Evolutionary conservation across 1,140 invertebrate genomes (phyloP).

Genomic region (Drosophila virilis): DNA sequence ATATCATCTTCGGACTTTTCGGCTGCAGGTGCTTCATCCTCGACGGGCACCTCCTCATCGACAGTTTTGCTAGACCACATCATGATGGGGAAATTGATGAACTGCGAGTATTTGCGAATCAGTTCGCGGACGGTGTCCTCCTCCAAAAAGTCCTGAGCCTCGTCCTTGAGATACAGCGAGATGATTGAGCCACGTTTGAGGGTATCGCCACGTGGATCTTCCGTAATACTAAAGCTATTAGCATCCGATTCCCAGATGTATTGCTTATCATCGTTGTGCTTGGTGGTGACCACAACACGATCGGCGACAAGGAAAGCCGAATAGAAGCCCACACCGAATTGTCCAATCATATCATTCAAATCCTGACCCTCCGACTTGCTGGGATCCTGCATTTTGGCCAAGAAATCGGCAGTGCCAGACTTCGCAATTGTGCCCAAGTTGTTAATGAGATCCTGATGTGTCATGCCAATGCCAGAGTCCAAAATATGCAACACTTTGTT

Average conservation of each 20-base stretch:
- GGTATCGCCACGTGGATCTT: conserved; percentile 97
- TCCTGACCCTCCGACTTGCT: conserved; percentile 85
- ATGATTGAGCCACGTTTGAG: conserved; percentile 95
- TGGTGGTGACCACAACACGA: conserved; percentile 96
- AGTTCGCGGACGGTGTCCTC: conserved; percentile 94
- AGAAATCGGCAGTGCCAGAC: conserved; percentile 99
- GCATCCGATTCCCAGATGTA: conserved; percentile 99
- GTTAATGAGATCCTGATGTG: conserved; percentile 95
- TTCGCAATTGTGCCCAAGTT: conserved; percentile 99
- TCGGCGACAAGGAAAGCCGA: conserved; percentile 98
- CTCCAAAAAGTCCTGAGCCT: conserved; percentile 98
- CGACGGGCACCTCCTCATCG: conserved; percentile 92
- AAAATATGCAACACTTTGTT: conserved; percentile 96
- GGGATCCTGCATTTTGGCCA: conserved; percentile 95
- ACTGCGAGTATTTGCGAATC: conserved; percentile 99
- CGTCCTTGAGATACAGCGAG: conserved; percentile 96
- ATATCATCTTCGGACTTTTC: conserved; percentile 83
- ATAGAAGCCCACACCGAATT: conserved; percentile 99
- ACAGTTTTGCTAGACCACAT: conserved; percentile 97
- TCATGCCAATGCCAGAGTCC: conserved; percentile 99
- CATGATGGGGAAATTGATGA: conserved; percentile 99
- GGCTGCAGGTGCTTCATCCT: conserved; percentile 84
- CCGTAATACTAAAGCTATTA: conserved; percentile 92
- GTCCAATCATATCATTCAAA: conserved; percentile 94
- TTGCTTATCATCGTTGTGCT: conserved; percentile 97